These are phyloP conservation scores for Romanogobio albipinnatus DNA, from an alignment of 2,113 vertebrate species.

Conservation along the genomic window DNA sequence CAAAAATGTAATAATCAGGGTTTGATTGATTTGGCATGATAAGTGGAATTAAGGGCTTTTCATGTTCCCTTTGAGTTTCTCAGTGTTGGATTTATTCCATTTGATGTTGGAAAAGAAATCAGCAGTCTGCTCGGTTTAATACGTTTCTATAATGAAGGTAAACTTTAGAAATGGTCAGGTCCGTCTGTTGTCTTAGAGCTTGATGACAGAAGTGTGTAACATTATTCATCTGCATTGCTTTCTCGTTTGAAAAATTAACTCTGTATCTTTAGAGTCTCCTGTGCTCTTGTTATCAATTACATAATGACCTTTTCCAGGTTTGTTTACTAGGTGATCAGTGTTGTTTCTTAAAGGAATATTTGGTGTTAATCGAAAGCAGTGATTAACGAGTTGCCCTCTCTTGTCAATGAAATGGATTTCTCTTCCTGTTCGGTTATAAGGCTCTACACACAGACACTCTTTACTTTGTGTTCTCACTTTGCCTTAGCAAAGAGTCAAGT, in stretches of 20 bases:
- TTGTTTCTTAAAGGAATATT: not conserved
- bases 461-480: not conserved
- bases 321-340: not conserved
- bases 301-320: not conserved
- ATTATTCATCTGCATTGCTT: not conserved
- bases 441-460: not conserved
- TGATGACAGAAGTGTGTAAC: not conserved
- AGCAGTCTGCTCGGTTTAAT: not conserved
- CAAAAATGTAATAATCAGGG: not conserved
- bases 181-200: not conserved
- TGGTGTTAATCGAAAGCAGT: not conserved
- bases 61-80: conserved; percentile 15
- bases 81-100: not conserved
- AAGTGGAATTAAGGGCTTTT: not conserved
- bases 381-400: not conserved
- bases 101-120: conserved; percentile 31
- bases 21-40: not conserved
- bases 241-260: not conserved
- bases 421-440: not conserved
- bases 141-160: not conserved
- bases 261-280: conserved; percentile 7
- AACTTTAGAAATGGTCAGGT: not conserved
- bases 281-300: not conserved
- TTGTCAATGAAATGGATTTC: not conserved
- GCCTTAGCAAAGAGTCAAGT: not conserved